Base-by-base conservation (phyloP, 2,888 invertebrate species). In the Tetramorium bicarinatum region DNA sequence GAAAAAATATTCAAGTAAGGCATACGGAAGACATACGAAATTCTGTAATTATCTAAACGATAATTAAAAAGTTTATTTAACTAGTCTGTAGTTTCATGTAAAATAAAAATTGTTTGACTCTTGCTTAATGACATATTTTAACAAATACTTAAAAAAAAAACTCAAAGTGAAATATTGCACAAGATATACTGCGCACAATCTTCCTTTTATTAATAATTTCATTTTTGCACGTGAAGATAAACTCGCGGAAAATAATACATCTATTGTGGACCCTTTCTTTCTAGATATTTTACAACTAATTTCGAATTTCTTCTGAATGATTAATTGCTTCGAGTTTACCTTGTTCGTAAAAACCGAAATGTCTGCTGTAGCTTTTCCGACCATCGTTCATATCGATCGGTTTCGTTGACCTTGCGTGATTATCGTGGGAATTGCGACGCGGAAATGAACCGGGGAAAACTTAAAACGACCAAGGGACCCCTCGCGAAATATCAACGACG, bases 311-410 rank as follows among this genome's bases (percentile, higher is more conserved):
- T 61, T 1, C 9, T 0, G n/a, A 74, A 61, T 38, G 15, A 15
- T 44, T 29, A 44, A 61, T n/a, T 61, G 7, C 0, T 3, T 18
- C 15, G 6, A 71, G 2, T 64, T 38, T 76, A 1, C 1, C 49
- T 7, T 15, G 34, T 64, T 64, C 21, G 9, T 47, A 64, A 59
- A 61, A 61, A 18, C 11, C 15, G 11, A 21, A 11, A 41, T 49
- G 49, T 47, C 2, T 34, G 25, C 7, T 29, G 44, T 69, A 67
- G 29, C 1, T 44, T 67, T 7, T 59, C 9, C 44, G 18, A 62
- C 9, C 2, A 29, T 38, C 54, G 9, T 25, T 56, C 34, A 80
- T 49, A 80, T 85, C 66, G 62, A 74, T 85, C 67, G 54, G 21
- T n/a, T 59, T 87, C 7, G 59, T 34, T 61, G 25, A 49, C n/a